A percentile compares a stretch with the other conserved stretches of the same genome.
Evolutionary conservation across 2,797 vertebrate genomes (phyloP).

Genomic region (Macropodus opercularis): DNA sequence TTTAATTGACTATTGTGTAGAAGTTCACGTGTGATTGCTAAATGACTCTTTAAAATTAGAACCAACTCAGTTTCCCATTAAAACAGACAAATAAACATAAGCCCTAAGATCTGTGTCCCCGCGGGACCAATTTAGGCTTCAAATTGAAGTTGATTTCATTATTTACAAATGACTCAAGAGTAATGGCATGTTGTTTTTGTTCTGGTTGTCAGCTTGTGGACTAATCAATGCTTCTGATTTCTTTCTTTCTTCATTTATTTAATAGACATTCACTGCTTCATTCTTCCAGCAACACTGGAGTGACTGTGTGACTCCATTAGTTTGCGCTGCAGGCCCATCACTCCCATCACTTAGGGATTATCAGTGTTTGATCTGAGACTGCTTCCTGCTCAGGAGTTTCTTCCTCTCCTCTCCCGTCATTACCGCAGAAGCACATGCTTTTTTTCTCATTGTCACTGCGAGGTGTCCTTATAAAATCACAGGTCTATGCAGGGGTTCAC

Average conservation of each 20-base stretch:
- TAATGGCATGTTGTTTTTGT: conserved; percentile 3
- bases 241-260: conserved; percentile 46
- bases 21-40: conserved; percentile 1
- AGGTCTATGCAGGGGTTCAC: conserved; percentile 19
- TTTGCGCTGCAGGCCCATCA: conserved; percentile 45
- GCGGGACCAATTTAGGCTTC: conserved; percentile 21
- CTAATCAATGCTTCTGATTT: conserved; percentile 17
- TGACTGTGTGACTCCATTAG: conserved; percentile 56
- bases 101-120: not conserved
- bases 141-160: conserved; percentile 35
- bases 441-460: conserved; percentile 28
- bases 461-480: conserved; percentile 49
- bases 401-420: conserved; percentile 25
- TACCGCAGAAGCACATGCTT: conserved; percentile 31
- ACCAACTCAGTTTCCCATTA: not conserved
- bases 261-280: conserved; percentile 42
- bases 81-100: not conserved
- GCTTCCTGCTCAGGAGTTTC: conserved; percentile 11
- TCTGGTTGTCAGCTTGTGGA: conserved; percentile 11
- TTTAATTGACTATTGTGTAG: conserved; percentile 14
- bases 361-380: conserved; percentile 8
- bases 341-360: conserved; percentile 23
- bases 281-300: conserved; percentile 31
- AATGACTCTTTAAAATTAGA: conserved; percentile 14
- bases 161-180: conserved; percentile 23